A percentile compares a stretch with the other conserved stretches of the same genome.
These are phyloP conservation scores for Aricia artaxerxes DNA, from an alignment of 2,888 invertebrate genomes.

Conservation along the genomic window DNA sequence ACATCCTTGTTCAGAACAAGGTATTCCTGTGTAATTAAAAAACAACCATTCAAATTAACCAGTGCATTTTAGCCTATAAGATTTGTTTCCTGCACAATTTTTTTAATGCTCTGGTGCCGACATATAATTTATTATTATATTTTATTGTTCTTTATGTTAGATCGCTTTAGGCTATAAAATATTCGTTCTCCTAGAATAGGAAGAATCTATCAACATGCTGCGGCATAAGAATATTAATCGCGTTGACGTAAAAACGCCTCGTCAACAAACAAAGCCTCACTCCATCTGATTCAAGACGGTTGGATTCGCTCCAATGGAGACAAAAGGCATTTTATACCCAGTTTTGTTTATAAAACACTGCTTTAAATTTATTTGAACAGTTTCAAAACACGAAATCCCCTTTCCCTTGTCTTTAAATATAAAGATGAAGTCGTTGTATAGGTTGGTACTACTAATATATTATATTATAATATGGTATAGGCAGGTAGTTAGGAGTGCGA, in stretches of 20 bases:
- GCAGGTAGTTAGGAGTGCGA: neutral
- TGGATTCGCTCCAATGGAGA: neutral
- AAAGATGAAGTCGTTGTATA: neutral
- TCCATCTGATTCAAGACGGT: conserved; percentile 7
- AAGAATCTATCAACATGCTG: neutral
- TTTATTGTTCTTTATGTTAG: neutral
- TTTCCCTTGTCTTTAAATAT: no score
- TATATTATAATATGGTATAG: no score
- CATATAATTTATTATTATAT: neutral
- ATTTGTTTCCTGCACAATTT: no score
- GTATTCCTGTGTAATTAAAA: conserved; percentile 55
- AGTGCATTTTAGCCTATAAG: no score
- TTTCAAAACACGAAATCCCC: neutral
- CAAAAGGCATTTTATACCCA: conserved; percentile 1
- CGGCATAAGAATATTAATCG: neutral
- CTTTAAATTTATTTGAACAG: neutral
- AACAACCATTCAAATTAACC: conserved; percentile 57
- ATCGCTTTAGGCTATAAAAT: neutral
- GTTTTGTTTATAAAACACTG: conserved; percentile 12
- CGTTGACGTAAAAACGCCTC: neutral
- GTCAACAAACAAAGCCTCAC: neutral
- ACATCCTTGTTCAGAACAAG: conserved; percentile 54
- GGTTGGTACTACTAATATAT: no score
- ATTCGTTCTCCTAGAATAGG: neutral
- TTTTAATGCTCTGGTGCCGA: no score